Percentiles rank a stretch among this genome's conserved stretches.
These are phyloP conservation scores for Odontamblyopus lacepedii DNA, from an alignment of 2,797 vertebrate genomes.

Conservation along the genomic window DNA sequence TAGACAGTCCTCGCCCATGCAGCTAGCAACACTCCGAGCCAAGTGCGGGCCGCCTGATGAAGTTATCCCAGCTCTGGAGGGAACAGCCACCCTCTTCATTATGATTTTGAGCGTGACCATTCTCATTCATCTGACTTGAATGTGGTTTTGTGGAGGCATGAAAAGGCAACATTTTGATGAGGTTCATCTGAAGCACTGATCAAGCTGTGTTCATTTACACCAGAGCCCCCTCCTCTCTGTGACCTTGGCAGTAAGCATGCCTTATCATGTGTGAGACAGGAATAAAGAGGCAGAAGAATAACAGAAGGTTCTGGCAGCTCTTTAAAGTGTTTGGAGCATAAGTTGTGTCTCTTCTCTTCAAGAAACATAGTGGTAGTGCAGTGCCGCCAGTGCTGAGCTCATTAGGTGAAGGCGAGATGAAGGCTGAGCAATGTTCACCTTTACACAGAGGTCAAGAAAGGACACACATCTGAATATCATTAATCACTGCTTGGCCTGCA, in stretches of 20 bases:
- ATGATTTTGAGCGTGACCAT: slow-evolving; percentile 76
- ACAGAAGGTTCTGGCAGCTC: slow-evolving; percentile 77
- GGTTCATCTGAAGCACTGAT: slow-evolving; percentile 66
- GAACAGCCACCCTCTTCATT: slow-evolving; percentile 74
- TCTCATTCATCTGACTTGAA: slow-evolving; percentile 80
- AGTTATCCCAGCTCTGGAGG: slow-evolving; percentile 67
- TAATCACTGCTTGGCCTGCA: slow-evolving; percentile 44
- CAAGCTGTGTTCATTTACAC: slow-evolving; percentile 73
- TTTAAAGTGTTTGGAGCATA: slow-evolving; percentile 73
- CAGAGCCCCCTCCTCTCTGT: slow-evolving; percentile 67
- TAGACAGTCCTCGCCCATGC: slow-evolving; percentile 62
- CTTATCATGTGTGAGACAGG: slow-evolving; percentile 76
- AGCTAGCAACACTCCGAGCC: slow-evolving; percentile 56
- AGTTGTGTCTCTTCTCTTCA: slow-evolving; percentile 66
- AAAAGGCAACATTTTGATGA: slow-evolving; percentile 77
- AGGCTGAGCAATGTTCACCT: slow-evolving; percentile 55
- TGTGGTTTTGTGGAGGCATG: slow-evolving; percentile 66
- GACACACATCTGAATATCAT: slow-evolving; percentile 67
- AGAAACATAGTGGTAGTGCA: slow-evolving; percentile 59
- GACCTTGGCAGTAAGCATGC: slow-evolving; percentile 77
- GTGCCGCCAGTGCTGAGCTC: slow-evolving; percentile 54
- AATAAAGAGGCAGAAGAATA: slow-evolving; percentile 76
- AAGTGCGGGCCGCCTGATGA: slow-evolving; percentile 71
- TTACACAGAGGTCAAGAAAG: slow-evolving; percentile 67
- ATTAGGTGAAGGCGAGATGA: slow-evolving; percentile 63